Percentiles rank a stretch among this genome's conserved stretches.
Conservation (phyloP, 2,113 vertebrate species). For the Eubucco bourcierii region DNA sequence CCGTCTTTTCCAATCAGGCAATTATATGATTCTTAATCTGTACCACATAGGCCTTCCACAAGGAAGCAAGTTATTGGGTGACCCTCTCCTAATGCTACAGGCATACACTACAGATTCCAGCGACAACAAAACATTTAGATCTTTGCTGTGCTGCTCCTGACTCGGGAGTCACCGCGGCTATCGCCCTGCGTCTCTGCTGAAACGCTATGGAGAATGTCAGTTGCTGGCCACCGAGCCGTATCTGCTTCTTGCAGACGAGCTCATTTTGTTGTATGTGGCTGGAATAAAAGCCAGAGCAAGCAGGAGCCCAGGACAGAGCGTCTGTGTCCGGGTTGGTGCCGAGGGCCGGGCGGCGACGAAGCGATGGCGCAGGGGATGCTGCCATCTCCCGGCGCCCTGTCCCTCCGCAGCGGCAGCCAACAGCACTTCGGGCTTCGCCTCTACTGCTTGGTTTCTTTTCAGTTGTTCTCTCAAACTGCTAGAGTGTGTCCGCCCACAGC, state of each 20-base stretch:
- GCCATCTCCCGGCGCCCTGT: constrained; percentile 28
- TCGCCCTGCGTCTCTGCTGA: background rate
- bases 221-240: background rate
- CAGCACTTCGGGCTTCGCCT: too few species aligned
- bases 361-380: background rate
- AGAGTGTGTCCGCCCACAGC: too few species aligned
- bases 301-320: background rate
- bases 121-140: background rate
- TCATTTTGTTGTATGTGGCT: background rate
- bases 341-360: accelerated
- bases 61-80: background rate
- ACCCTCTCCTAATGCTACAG: background rate
- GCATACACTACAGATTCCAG: background rate
- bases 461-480: background rate
- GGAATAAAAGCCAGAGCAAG: background rate
- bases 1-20: too few species aligned
- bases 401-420: background rate
- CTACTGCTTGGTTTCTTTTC: background rate
- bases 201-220: background rate
- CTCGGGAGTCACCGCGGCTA: background rate
- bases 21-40: background rate
- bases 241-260: background rate
- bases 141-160: background rate
- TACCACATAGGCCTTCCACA: background rate
- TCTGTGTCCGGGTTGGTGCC: background rate